These are phyloP conservation scores for Corythucha ciliata DNA, from an alignment of 2,888 invertebrate species.

Conservation along the genomic window DNA sequence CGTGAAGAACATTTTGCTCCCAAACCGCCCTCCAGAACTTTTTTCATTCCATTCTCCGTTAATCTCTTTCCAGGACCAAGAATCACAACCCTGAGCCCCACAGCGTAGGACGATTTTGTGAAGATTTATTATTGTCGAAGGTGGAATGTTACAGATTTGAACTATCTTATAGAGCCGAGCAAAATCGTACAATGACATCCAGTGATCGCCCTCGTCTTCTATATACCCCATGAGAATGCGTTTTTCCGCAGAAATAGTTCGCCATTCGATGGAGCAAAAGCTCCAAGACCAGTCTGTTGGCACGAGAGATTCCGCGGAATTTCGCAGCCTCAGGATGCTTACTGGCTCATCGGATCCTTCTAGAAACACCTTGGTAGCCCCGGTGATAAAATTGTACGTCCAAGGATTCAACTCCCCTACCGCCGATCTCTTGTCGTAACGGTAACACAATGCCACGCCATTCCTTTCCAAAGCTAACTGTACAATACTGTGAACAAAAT, in stretches of 20 bases:
- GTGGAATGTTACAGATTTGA: too few relatives aligned
- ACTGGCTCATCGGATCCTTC: too few relatives aligned
- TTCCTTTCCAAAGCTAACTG: neutral
- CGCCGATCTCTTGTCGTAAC: neutral
- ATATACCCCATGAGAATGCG: too few relatives aligned
- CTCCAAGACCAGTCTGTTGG: too few relatives aligned
- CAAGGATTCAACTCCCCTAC: neutral
- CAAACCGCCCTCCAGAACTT: neutral
- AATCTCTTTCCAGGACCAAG: neutral
- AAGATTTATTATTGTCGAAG: neutral
- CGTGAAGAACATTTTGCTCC: neutral
- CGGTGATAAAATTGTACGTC: neutral
- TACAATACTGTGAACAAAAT: neutral
- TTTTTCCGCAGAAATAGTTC: too few relatives aligned
- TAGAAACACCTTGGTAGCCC: neutral
- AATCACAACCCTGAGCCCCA: neutral
- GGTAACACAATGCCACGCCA: neutral
- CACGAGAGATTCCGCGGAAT: too few relatives aligned
- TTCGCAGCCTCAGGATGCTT: too few relatives aligned
- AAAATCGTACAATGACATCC: neutral
- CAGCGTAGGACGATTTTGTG: neutral
- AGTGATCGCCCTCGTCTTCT: neutral
- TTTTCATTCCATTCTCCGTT: neutral
- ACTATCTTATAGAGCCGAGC: neutral
- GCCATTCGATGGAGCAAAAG: too few relatives aligned